Conservation (phyloP, 2,113 vertebrate species). For the Triplophysa tibetana region DNA sequence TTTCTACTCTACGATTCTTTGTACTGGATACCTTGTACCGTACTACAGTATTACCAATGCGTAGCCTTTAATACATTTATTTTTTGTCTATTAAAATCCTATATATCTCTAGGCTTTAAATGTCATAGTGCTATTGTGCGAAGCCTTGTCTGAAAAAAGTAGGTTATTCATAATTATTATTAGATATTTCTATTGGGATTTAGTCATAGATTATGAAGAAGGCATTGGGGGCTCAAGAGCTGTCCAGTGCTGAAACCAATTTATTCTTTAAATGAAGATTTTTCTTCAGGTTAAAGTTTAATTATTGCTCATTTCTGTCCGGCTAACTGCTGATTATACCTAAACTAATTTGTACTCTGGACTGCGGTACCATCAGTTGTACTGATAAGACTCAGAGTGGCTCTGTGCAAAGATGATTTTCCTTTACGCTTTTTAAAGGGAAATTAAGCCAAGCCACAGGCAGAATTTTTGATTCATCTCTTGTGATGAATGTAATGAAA, state of each 20-base stretch:
- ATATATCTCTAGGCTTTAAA: neutral
- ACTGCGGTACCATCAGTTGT: slow-evolving; percentile 28
- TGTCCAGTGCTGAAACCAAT: slow-evolving; percentile 17
- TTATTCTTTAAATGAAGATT: slow-evolving; percentile 35
- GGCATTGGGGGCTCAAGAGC: slow-evolving; percentile 17
- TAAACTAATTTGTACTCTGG: slow-evolving; percentile 38
- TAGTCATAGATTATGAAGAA: slow-evolving; percentile 27
- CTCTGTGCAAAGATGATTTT: slow-evolving; percentile 26
- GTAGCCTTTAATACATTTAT: neutral
- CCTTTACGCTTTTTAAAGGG: slow-evolving; percentile 27
- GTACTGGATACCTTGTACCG: neutral
- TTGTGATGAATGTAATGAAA: slow-evolving; percentile 27
- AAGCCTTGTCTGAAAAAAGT: neutral
- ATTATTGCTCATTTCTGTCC: slow-evolving; percentile 40
- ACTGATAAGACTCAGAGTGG: slow-evolving; percentile 33
- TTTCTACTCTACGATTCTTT: neutral
- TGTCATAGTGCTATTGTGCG: neutral
- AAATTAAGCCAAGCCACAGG: slow-evolving; percentile 35
- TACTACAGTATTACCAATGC: neutral
- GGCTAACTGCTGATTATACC: slow-evolving; percentile 22
- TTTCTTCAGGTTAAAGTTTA: slow-evolving; percentile 30
- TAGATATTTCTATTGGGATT: slow-evolving; percentile 26
- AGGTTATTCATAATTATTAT: slow-evolving; percentile 8
- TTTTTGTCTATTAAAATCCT: neutral
- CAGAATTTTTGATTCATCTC: slow-evolving; percentile 28